Percentiles rank a stretch among this genome's conserved stretches.
Evolutionary conservation across 2,888 invertebrate genomes (phyloP).

Genomic region (Lomographa bimaculata): DNA sequence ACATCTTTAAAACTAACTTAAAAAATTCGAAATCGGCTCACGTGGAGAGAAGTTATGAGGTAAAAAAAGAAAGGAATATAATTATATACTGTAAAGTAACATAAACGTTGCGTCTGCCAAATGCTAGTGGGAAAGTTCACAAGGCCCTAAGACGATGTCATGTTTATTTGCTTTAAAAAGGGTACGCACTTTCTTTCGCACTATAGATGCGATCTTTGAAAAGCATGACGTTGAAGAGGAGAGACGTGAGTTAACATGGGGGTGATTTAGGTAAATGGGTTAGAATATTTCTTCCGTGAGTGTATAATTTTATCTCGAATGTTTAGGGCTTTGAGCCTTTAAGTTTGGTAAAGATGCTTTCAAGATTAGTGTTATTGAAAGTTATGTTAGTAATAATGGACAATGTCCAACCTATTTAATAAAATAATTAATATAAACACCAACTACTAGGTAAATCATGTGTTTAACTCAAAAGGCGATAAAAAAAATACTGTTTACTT

Average conservation of each 20-base stretch:
- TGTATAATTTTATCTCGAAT: conserved; percentile 29
- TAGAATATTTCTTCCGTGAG: conserved; percentile 44
- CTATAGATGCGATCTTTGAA: conserved; percentile 47
- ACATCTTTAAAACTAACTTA: too few relatives aligned
- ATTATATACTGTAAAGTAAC: too few relatives aligned
- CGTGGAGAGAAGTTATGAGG: too few relatives aligned
- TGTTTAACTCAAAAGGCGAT: too few relatives aligned
- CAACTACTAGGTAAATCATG: too few relatives aligned
- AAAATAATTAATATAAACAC: too few relatives aligned
- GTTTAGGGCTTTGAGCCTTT: conserved; percentile 2
- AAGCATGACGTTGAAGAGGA: conserved; percentile 62
- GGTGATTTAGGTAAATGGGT: conserved; percentile 57
- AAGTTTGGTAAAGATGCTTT: too few relatives aligned
- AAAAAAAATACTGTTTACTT: too few relatives aligned
- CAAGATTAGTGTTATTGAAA: too few relatives aligned
- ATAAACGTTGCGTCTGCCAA: not conserved
- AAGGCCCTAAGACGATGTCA: conserved; percentile 59
- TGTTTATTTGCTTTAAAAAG: conserved; percentile 77
- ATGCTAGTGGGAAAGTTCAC: conserved; percentile 13
- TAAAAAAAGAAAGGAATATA: too few relatives aligned
- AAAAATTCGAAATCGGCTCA: too few relatives aligned
- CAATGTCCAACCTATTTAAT: too few relatives aligned
- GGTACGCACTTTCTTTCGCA: conserved; percentile 63
- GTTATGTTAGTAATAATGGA: conserved; percentile 8
- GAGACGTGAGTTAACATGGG: conserved; percentile 60